phyloP scores from a whole-genome alignment of 2,113 vertebrate genomes.

The Paedocypris sp. region DNA sequence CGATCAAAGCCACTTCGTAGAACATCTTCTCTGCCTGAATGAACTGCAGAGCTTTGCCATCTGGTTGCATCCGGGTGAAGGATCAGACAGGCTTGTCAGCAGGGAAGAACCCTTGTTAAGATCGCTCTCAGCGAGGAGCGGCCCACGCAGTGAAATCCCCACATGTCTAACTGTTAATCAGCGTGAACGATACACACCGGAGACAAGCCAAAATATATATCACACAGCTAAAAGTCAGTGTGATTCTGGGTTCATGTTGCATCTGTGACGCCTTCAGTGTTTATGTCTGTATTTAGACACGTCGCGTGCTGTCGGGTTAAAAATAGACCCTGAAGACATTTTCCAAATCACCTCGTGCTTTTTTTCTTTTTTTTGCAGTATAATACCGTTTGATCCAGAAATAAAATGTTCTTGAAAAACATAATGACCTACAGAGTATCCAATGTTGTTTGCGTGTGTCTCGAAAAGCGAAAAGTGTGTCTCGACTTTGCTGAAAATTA shows the following conservation, averaged over 20 bases:
- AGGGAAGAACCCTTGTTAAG: slow-evolving; percentile 47
- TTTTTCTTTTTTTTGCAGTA: too few relatives aligned
- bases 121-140: slow-evolving; percentile 38
- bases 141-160: neutral
- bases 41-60: slow-evolving; percentile 61
- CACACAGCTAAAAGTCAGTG: neutral
- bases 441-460: too few relatives aligned
- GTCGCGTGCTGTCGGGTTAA: slow-evolving; percentile 38
- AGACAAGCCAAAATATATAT: neutral
- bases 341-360: too few relatives aligned
- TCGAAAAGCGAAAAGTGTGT: too few relatives aligned
- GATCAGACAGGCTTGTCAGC: slow-evolving; percentile 49
- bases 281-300: slow-evolving; percentile 41
- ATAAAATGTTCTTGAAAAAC: slow-evolving; percentile 52
- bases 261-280: slow-evolving; percentile 23
- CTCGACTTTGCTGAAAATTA: too few relatives aligned
- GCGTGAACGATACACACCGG: neutral
- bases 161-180: neutral
- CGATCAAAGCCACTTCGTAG: slow-evolving; percentile 61
- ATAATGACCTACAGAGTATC: too few relatives aligned
- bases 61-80: slow-evolving; percentile 64
- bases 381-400: too few relatives aligned
- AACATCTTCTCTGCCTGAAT: slow-evolving; percentile 66
- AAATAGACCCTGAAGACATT: slow-evolving; percentile 41
- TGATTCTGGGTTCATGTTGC: too few relatives aligned